phyloP scores from a whole-genome alignment of 2,797 vertebrate genomes.

The Diplodus puntazzo region DNA sequence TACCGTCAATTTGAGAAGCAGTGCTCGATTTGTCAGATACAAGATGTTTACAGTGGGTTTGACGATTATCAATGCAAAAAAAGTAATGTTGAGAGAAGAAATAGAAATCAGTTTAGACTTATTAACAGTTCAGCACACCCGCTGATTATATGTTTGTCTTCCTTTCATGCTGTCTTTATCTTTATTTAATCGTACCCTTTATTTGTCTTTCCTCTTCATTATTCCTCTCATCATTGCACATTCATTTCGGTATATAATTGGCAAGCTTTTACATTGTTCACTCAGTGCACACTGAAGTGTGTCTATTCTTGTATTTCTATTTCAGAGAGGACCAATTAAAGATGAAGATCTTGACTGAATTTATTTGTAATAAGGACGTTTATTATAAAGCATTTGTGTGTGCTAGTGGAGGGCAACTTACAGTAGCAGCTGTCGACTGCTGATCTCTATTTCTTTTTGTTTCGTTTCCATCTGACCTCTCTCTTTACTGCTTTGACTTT shows the following conservation, averaged over 20 bases:
- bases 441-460: not conserved
- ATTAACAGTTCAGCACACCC: conserved; percentile 30
- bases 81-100: conserved; percentile 1
- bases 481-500: conserved; percentile 8
- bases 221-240: conserved; percentile 48
- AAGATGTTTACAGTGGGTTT: conserved; percentile 4
- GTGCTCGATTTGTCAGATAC: not conserved
- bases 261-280: conserved; percentile 68
- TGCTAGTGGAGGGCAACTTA: not conserved
- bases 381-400: not conserved
- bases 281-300: conserved; percentile 33
- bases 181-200: not conserved
- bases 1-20: not conserved
- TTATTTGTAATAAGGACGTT: conserved; percentile 1
- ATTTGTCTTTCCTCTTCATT: conserved; percentile 29
- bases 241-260: conserved; percentile 79
- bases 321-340: conserved; percentile 32
- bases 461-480: not conserved
- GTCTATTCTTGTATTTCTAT: conserved; percentile 8
- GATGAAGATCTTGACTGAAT: conserved; percentile 42
- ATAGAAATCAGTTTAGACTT: not conserved
- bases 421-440: not conserved
- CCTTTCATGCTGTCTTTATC: not conserved
- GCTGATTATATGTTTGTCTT: not conserved
- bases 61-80: conserved; percentile 6